Evolutionary conservation across 2,113 vertebrate species (phyloP).

Genomic region (Eurystomus gularis): DNA sequence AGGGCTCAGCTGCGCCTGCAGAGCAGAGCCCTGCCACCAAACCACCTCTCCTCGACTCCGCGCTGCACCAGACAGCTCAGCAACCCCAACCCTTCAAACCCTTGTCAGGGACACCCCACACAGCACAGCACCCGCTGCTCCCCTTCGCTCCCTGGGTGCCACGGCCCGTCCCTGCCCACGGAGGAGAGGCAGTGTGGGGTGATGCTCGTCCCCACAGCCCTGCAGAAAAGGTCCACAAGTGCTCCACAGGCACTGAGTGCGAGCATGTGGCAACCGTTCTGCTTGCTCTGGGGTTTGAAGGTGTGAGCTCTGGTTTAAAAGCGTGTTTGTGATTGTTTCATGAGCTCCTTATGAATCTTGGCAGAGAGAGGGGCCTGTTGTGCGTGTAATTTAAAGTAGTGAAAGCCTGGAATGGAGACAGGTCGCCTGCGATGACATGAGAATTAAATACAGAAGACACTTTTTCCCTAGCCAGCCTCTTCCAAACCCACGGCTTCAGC

Average conservation of each 20-base stretch:
- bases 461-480: neutral
- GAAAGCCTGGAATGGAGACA: neutral
- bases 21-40: neutral
- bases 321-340: neutral
- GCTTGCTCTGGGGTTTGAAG: neutral
- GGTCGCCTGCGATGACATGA: neutral
- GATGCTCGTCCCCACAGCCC: neutral
- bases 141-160: neutral
- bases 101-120: neutral
- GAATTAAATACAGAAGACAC: neutral
- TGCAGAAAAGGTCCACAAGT: neutral
- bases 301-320: neutral
- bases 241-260: rapidly evolving
- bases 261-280: neutral
- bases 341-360: neutral
- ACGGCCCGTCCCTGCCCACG: neutral
- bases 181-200: neutral
- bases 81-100: neutral
- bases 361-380: neutral
- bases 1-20: neutral
- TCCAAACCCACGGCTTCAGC: neutral
- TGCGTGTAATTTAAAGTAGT: neutral
- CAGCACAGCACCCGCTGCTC: neutral
- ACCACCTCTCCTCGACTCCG: neutral
- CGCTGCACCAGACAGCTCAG: neutral